These are phyloP conservation scores for Garra rufa DNA, from an alignment of 2,113 vertebrate species.

Conservation along the genomic window DNA sequence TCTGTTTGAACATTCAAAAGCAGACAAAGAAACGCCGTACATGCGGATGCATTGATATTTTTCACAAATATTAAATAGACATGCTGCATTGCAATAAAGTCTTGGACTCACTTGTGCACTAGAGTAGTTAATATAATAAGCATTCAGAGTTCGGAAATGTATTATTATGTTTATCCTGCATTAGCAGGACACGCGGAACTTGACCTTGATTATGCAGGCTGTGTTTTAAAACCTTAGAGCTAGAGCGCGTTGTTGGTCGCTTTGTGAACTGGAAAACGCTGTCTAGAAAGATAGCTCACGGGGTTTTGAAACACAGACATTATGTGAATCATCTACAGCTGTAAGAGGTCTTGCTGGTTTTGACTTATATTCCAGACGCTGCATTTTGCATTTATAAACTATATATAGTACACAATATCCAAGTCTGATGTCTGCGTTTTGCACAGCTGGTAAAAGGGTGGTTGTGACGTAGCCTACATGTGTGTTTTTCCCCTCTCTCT, in stretches of 20 bases:
- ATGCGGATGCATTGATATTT: not conserved
- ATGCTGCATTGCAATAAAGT: not conserved
- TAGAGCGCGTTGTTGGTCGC: not conserved
- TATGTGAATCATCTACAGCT: not conserved
- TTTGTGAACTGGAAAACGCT: not conserved
- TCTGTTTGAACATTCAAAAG: not conserved
- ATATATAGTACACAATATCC: not conserved
- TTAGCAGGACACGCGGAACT: not conserved
- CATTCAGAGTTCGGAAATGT: not conserved
- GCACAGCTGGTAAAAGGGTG: not conserved
- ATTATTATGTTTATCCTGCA: not conserved
- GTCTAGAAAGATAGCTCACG: not conserved
- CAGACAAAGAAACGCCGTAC: constrained; percentile 18
- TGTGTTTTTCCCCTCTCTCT: not conserved
- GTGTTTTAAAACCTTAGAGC: not conserved
- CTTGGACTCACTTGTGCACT: not conserved
- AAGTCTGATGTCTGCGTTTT: no score
- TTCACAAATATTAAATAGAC: not conserved
- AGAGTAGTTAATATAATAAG: not conserved
- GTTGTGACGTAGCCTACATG: constrained; percentile 8
- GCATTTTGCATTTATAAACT: not conserved
- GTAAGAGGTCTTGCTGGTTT: not conserved
- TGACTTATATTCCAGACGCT: not conserved
- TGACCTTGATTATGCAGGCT: not conserved
- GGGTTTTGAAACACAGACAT: constrained; percentile 4